phyloP scores from a whole-genome alignment of 92 coral and sea anemone species.

The Ricordea florida region DNA sequence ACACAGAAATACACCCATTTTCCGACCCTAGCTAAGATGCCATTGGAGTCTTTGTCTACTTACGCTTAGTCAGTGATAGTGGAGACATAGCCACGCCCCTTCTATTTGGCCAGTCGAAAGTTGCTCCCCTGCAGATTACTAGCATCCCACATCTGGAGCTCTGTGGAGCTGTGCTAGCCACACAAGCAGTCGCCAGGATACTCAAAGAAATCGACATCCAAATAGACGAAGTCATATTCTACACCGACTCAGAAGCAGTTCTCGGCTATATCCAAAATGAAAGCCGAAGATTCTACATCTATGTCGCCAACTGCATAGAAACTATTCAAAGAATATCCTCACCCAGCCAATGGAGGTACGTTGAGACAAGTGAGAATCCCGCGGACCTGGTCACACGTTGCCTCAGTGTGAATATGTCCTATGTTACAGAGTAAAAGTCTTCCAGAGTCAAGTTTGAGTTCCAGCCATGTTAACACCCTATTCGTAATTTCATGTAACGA shows the following conservation, averaged over 20 bases:
- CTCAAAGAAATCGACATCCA: conserved; percentile 54
- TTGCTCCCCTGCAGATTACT: conserved; percentile 11
- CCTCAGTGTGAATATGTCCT: conserved; percentile 8
- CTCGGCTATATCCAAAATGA: conserved; percentile 42
- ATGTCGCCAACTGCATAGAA: conserved; percentile 56
- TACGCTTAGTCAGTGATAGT: neutral
- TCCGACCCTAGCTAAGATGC: conserved; percentile 44
- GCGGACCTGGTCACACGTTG: conserved; percentile 42
- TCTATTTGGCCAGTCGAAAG: conserved; percentile 9
- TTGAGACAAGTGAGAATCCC: conserved; percentile 16
- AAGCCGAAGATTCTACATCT: conserved; percentile 42
- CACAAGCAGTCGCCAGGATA: conserved; percentile 39
- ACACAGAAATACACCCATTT: conserved; percentile 1
- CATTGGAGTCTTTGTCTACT: conserved; percentile 24
- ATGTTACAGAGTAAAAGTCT: conserved; percentile 6
- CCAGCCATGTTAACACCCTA: no score
- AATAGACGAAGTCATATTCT: conserved; percentile 16
- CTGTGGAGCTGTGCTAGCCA: conserved; percentile 36
- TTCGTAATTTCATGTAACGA: conserved; percentile 15
- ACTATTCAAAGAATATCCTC: conserved; percentile 29
- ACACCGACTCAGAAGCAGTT: conserved; percentile 61
- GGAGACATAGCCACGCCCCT: neutral
- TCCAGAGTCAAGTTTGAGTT: conserved; percentile 20
- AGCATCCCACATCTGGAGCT: conserved; percentile 50
- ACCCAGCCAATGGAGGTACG: conserved; percentile 34